phyloP scores from a whole-genome alignment of 1,140 invertebrate species.

The Cheumatopsyche charites region DNA sequence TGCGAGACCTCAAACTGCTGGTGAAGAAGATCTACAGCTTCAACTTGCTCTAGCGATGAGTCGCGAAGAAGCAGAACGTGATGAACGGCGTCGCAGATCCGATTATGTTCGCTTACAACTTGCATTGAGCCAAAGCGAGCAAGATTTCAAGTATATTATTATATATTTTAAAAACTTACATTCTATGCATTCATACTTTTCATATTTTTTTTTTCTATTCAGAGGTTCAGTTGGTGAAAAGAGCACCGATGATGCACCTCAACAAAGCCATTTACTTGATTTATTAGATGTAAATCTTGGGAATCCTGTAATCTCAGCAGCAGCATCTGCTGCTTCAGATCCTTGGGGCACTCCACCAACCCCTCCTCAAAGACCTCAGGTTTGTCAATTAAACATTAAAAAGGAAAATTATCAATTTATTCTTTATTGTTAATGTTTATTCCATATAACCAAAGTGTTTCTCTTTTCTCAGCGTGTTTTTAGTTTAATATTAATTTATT shows the following conservation, averaged over 20 bases:
- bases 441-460: too few species aligned
- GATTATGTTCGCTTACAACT: conserved; percentile 94
- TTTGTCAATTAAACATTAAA: conserved; percentile 21
- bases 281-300: conserved; percentile 81
- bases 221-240: conserved; percentile 50
- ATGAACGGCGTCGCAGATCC: conserved; percentile 88
- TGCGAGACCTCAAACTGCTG: conserved; percentile 92
- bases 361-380: conserved; percentile 51
- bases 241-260: conserved; percentile 52
- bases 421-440: neutral
- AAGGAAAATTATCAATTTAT: neutral
- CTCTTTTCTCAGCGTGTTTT: neutral
- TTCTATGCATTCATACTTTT: neutral
- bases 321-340: conserved; percentile 61
- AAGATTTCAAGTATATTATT: conserved; percentile 78
- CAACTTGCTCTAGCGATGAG: conserved; percentile 98
- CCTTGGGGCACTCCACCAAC: conserved; percentile 74
- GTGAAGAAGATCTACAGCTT: conserved; percentile 97
- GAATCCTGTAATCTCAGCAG: conserved; percentile 60
- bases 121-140: conserved; percentile 90
- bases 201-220: conserved; percentile 19
- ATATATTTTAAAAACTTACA: neutral
- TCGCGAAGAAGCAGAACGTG: conserved; percentile 97
- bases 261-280: conserved; percentile 79
- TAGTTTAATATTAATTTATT: neutral